phyloP scores from a whole-genome alignment of 2,113 vertebrate species.

The Carlito syrichta region DNA sequence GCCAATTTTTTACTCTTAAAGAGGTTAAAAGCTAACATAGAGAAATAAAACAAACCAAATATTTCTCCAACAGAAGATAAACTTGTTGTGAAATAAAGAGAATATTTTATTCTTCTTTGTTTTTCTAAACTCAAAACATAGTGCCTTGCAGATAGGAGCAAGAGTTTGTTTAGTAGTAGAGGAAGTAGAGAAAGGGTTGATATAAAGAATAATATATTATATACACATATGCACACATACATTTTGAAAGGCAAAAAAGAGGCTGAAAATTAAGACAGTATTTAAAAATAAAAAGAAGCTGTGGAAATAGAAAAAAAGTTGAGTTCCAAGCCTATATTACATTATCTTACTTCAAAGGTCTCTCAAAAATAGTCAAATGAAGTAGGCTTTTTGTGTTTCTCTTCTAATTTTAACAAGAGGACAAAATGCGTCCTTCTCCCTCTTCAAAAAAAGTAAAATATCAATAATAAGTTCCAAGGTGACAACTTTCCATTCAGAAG shows the following conservation, averaged over 20 bases:
- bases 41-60: constrained; percentile 25
- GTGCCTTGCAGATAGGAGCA: not conserved
- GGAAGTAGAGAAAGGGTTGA: not conserved
- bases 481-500: constrained; percentile 40
- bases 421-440: not conserved
- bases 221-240: not conserved
- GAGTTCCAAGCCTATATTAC: not conserved
- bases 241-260: constrained; percentile 42
- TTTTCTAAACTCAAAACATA: constrained; percentile 35
- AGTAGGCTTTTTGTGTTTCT: constrained; percentile 31
- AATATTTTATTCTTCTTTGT: constrained; percentile 27
- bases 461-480: constrained; percentile 31
- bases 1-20: not conserved
- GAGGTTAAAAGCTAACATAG: constrained; percentile 36
- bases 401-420: constrained; percentile 33
- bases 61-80: not conserved
- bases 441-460: constrained; percentile 24
- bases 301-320: not conserved
- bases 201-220: constrained; percentile 29
- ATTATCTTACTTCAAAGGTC: constrained; percentile 31
- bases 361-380: constrained; percentile 60
- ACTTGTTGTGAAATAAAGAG: not conserved
- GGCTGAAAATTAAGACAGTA: not conserved
- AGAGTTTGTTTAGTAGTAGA: constrained; percentile 36
- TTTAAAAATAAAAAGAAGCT: constrained; percentile 44